Conservation (phyloP, 2,113 vertebrate species). For the Speoplatyrhinus poulsoni region DNA sequence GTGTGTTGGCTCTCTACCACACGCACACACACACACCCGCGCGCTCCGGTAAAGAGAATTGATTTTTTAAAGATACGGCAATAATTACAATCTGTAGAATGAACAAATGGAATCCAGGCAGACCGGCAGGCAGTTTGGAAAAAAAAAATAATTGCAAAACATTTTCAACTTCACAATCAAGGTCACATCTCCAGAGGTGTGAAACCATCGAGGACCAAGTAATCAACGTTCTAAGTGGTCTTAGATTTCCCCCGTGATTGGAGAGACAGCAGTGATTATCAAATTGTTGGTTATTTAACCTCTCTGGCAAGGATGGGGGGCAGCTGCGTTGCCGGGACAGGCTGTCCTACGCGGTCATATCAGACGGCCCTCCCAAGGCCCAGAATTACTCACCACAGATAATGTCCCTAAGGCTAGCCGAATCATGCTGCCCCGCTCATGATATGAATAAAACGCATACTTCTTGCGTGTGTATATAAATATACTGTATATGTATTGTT, state of each 20-base stretch:
- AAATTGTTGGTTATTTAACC: conserved; percentile 50
- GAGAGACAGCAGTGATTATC: conserved; percentile 35
- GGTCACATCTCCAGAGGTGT: conserved; percentile 37
- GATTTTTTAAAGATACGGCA: conserved; percentile 54
- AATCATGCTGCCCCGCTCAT: background rate
- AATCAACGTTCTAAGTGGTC: conserved; percentile 49
- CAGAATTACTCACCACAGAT: conserved; percentile 35
- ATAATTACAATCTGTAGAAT: conserved; percentile 62
- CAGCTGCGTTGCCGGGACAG: conserved; percentile 19
- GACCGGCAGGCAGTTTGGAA: conserved; percentile 2
- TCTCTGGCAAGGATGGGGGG: conserved; percentile 22
- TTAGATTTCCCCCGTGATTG: conserved; percentile 48
- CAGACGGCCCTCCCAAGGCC: conserved; percentile 13
- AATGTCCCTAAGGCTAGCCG: conserved; percentile 22
- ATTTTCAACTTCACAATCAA: conserved; percentile 43
- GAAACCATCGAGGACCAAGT: conserved; percentile 32
- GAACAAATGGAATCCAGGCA: conserved; percentile 56
- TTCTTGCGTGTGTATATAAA: background rate
- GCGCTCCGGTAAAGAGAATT: conserved; percentile 46
- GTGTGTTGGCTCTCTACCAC: background rate
- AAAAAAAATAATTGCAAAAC: conserved; percentile 31
- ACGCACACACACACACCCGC: no score
- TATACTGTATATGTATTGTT: background rate
- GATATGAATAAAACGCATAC: background rate
- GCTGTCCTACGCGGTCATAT: background rate